Percentiles rank a stretch among this genome's conserved stretches.
These are phyloP conservation scores for Drosophila crucigera DNA, from an alignment of 2,888 invertebrate genomes.

Conservation along the genomic window DNA sequence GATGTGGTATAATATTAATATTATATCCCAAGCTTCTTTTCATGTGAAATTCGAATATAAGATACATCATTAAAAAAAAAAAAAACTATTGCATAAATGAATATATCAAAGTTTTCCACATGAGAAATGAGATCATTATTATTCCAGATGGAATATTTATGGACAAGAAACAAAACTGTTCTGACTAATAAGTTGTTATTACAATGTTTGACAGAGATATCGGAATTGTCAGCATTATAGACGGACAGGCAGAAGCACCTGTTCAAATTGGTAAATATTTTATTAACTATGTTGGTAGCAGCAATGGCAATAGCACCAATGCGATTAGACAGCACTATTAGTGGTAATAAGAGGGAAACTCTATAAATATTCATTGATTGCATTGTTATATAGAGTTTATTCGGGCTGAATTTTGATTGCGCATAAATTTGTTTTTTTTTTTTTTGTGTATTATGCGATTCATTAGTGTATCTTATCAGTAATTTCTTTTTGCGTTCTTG, in stretches of 20 bases:
- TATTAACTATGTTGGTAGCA: slow-evolving; percentile 2
- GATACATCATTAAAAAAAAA: not conserved
- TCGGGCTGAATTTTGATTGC: slow-evolving; percentile 22
- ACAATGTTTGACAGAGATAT: slow-evolving; percentile 34
- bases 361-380: slow-evolving; percentile 3
- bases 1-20: not conserved
- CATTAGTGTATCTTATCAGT: slow-evolving; percentile 32
- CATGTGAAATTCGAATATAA: not conserved
- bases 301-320: not conserved
- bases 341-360: not conserved
- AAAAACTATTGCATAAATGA: not conserved
- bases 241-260: slow-evolving; percentile 8
- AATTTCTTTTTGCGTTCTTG: slow-evolving; percentile 7
- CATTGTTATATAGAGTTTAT: slow-evolving; percentile 9
- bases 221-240: slow-evolving; percentile 6
- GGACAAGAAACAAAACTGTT: not conserved
- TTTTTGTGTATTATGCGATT: not conserved
- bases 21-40: not conserved
- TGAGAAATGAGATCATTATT: not conserved
- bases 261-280: slow-evolving; percentile 9
- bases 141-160: slow-evolving; percentile 2
- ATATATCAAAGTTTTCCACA: not conserved
- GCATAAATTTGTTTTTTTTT: not conserved
- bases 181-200: slow-evolving; percentile 4
- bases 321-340: not conserved